These are phyloP conservation scores for Sphaerophoria rueppellii DNA, from an alignment of 2,888 invertebrate species.

Conservation along the genomic window DNA sequence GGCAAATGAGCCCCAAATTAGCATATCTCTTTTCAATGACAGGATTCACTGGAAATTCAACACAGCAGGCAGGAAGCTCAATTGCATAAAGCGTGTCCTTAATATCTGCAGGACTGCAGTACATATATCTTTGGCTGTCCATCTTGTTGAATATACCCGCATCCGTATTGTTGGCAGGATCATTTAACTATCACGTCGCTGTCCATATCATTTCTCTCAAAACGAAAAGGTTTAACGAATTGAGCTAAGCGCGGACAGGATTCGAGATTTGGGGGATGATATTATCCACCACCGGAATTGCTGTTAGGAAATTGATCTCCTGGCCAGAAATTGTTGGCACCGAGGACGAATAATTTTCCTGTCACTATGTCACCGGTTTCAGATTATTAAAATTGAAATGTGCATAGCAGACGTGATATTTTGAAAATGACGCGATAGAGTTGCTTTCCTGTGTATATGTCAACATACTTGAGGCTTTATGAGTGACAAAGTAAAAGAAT, in stretches of 20 bases:
- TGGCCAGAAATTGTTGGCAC: constrained; percentile 21
- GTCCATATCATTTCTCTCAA: no score
- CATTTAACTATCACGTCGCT: constrained; percentile 15
- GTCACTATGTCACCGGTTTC: not conserved
- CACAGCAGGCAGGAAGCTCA: constrained; percentile 18
- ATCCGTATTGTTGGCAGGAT: constrained; percentile 17
- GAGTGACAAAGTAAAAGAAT: no score
- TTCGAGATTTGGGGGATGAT: constrained; percentile 9
- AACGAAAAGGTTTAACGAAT: not conserved
- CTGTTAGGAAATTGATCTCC: constrained; percentile 24
- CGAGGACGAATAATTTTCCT: constrained; percentile 14
- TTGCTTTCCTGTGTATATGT: no score
- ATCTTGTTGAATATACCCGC: constrained; percentile 34
- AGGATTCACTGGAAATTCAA: constrained; percentile 9
- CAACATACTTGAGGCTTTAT: no score
- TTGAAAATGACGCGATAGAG: no score
- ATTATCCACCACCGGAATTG: constrained; percentile 14
- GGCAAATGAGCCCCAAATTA: constrained; percentile 24
- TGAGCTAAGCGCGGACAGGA: constrained; percentile 1
- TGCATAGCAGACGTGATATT: not conserved
- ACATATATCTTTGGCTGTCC: constrained; percentile 1
- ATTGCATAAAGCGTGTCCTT: not conserved
- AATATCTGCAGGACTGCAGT: constrained; percentile 11
- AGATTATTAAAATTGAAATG: not conserved
- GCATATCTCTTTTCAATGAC: constrained; percentile 9